These are phyloP conservation scores for Zootermopsis nevadensis DNA, from an alignment of 2,888 invertebrate genomes.

Conservation along the genomic window DNA sequence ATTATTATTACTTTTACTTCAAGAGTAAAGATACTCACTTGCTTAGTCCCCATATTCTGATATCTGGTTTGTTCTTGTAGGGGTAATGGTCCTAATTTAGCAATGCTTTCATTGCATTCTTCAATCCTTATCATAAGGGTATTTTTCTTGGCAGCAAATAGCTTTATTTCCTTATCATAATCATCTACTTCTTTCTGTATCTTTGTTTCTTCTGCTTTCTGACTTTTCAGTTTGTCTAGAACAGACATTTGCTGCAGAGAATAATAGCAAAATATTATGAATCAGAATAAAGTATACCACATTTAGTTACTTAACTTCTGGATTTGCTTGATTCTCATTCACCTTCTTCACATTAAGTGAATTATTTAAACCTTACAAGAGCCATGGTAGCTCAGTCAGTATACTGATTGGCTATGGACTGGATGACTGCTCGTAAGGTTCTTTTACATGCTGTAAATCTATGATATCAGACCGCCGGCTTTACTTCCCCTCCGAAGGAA, in stretches of 20 bases:
- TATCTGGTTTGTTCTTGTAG: not conserved
- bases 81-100: not conserved
- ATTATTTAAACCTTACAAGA: too few relatives aligned
- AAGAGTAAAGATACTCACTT: not conserved
- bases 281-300: too few relatives aligned
- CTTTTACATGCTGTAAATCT: too few relatives aligned
- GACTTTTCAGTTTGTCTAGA: not conserved
- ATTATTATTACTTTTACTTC: not conserved
- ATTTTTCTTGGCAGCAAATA: not conserved
- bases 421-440: too few relatives aligned
- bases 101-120: not conserved
- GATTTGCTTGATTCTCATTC: too few relatives aligned
- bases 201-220: not conserved
- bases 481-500: too few relatives aligned
- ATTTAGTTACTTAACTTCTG: too few relatives aligned
- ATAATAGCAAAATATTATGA: too few relatives aligned
- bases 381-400: too few relatives aligned
- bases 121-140: not conserved
- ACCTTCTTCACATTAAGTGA: too few relatives aligned
- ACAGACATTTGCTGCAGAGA: not conserved
- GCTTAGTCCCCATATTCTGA: not conserved
- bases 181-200: not conserved
- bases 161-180: not conserved
- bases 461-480: too few relatives aligned
- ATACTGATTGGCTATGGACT: too few relatives aligned